phyloP scores from a whole-genome alignment of 2,888 invertebrate genomes.

The Ctenicera cuprea region DNA sequence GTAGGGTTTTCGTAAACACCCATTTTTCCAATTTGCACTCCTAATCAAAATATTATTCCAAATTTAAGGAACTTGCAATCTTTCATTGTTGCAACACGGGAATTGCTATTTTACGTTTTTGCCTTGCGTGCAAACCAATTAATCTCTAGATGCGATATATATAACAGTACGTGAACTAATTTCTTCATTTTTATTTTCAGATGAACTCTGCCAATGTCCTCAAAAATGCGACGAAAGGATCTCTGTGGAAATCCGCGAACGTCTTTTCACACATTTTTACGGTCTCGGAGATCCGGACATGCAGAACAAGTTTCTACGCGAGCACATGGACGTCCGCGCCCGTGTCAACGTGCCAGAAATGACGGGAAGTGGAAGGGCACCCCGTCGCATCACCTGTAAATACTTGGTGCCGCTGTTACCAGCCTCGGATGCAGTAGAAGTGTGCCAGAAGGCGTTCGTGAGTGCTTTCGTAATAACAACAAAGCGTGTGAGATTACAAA shows the following conservation, averaged over 20 bases:
- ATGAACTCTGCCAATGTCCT: slow-evolving; percentile 74
- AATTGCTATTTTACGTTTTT: too few species aligned
- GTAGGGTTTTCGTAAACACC: too few species aligned
- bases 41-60: too few species aligned
- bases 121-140: too few species aligned
- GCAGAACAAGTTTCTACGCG: slow-evolving; percentile 74
- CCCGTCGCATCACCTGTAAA: slow-evolving; percentile 74
- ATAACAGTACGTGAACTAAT: too few species aligned
- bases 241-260: slow-evolving; percentile 70
- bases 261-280: slow-evolving; percentile 73
- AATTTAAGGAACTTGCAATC: too few species aligned
- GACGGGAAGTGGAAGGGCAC: slow-evolving; percentile 66
- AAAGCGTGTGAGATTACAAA: slow-evolving; percentile 73
- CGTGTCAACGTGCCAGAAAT: slow-evolving; percentile 69
- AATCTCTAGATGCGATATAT: too few species aligned
- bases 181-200: slow-evolving; percentile 65
- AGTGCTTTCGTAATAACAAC: slow-evolving; percentile 76
- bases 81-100: too few species aligned
- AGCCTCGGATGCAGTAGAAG: slow-evolving; percentile 69
- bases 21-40: too few species aligned
- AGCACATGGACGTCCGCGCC: slow-evolving; percentile 73
- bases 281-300: slow-evolving; percentile 73
- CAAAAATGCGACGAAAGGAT: slow-evolving; percentile 75
- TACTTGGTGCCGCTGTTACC: slow-evolving; percentile 72
- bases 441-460: slow-evolving; percentile 76